Base-by-base conservation (phyloP, 2,113 vertebrate genomes). In the Chionodraco myersi region DNA sequence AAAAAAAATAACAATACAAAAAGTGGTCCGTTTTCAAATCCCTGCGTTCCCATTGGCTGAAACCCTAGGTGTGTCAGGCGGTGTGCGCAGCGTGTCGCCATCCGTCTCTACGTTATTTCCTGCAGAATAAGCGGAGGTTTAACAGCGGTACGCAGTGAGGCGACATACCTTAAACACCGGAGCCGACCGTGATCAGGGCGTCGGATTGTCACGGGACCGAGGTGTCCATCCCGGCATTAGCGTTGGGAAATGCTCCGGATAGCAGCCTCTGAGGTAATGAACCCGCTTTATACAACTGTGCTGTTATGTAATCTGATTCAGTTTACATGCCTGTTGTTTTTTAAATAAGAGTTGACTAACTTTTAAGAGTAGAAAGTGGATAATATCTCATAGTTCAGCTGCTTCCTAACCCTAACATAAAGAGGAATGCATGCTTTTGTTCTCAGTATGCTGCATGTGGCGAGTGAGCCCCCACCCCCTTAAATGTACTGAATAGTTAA, bases 31-130 rank as follows among this genome's bases (percentile, higher is more conserved):
- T 21, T 45, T 23, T 51, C 69, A 30, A n/a, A 30, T 45, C 12
- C n/a, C 15, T 14, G 59, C 16, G 0, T n/a, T 23, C 1, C 26
- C 80, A 95, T 95, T 95, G 93, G 94, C 41, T 56, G 14, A 71
- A 63, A 53, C 7, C 54, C 89, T 92, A 89, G 94, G 95, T 94
- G 94, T 94, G 93, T 92, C 89, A 11, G 89, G 84, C 77, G 89
- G 88, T 91, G 92, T 16, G 68, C n/a, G 6, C 58, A 49, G 21
- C 69, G 3, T 15, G 52, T 34, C 47, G 36, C 36, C 26, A 56
- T 54, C 59, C 53, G 47, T 66, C 70, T 16, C 53, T 47, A 60
- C 87, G 88, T 87, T 59, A 84, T 47, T 90, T 93, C 92, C 89
- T 75, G 81, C 10, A 1, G 79, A 54, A 54, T 11, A 63, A 64